Conservation (phyloP, 2,113 vertebrate genomes). For the Embiotoca jacksoni region DNA sequence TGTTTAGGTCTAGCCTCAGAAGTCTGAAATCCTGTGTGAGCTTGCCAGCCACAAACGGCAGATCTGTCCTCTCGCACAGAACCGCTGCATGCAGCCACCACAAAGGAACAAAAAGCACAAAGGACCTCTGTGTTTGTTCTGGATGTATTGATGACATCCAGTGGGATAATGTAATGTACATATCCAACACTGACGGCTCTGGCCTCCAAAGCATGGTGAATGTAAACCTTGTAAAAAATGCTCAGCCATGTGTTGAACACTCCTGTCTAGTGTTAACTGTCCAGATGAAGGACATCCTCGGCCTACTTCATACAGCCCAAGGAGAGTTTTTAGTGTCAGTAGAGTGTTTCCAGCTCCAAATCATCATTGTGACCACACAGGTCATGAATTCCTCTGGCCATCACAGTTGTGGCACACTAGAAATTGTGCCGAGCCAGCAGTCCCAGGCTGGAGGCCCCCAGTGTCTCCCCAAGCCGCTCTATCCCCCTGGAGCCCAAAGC, state of each 20-base stretch:
- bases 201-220: background rate
- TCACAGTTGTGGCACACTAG: slow-evolving; percentile 54
- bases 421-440: slow-evolving; percentile 79
- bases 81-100: slow-evolving; percentile 47
- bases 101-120: slow-evolving; percentile 52
- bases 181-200: background rate
- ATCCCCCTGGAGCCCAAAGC: slow-evolving; percentile 62
- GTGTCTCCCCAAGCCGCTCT: slow-evolving; percentile 48
- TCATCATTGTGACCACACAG: slow-evolving; percentile 64
- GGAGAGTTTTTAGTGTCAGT: slow-evolving; percentile 48
- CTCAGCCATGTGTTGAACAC: background rate
- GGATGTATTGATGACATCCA: slow-evolving; percentile 62
- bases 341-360: slow-evolving; percentile 54
- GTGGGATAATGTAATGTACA: slow-evolving; percentile 25
- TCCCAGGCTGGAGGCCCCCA: slow-evolving; percentile 43
- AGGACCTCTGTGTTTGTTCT: slow-evolving; percentile 59
- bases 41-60: slow-evolving; percentile 52
- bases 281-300: background rate
- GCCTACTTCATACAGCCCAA: background rate
- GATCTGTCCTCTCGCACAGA: slow-evolving; percentile 59
- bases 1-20: slow-evolving; percentile 66
- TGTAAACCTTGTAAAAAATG: slow-evolving; percentile 15
- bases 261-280: background rate
- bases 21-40: slow-evolving; percentile 67
- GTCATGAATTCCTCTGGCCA: slow-evolving; percentile 56